Evolutionary conservation across 2,797 vertebrate genomes (phyloP).

Genomic region (Danio jaintianensis): DNA sequence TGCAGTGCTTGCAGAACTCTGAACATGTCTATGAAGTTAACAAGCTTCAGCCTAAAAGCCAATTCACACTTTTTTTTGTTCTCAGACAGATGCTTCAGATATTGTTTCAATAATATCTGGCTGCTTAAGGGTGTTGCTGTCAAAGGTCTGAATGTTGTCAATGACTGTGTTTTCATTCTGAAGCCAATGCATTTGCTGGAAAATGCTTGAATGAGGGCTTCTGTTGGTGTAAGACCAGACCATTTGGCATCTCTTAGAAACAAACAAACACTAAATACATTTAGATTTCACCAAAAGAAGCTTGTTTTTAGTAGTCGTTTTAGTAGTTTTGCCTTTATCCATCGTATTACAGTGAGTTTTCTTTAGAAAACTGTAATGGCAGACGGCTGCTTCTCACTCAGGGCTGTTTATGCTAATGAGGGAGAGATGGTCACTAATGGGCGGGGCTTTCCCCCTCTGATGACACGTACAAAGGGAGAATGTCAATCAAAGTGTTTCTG

Average conservation of each 20-base stretch:
- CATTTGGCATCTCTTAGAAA: background rate
- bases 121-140: background rate
- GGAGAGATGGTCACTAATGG: no score
- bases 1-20: background rate
- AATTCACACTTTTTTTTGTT: constrained; percentile 4
- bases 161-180: background rate
- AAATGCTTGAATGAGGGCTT: background rate
- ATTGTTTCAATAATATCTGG: constrained; percentile 23
- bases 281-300: background rate
- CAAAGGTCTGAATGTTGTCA: constrained; percentile 17
- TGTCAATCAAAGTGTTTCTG: no score
- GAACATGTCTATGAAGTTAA: constrained; percentile 6
- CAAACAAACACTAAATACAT: background rate
- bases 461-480: no score
- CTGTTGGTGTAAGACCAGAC: constrained; percentile 15
- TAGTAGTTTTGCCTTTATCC: background rate
- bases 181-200: background rate
- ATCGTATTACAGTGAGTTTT: no score
- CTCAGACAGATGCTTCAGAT: background rate
- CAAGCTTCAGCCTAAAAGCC: constrained; percentile 6
- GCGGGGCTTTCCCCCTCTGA: no score
- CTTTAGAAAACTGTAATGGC: no score
- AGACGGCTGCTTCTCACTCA: no score
- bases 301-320: background rate
- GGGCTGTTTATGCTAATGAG: no score